Percentiles rank a stretch among this genome's conserved stretches.
Conservation (phyloP, 2,888 invertebrate genomes). For the Galerucella pusilla region DNA sequence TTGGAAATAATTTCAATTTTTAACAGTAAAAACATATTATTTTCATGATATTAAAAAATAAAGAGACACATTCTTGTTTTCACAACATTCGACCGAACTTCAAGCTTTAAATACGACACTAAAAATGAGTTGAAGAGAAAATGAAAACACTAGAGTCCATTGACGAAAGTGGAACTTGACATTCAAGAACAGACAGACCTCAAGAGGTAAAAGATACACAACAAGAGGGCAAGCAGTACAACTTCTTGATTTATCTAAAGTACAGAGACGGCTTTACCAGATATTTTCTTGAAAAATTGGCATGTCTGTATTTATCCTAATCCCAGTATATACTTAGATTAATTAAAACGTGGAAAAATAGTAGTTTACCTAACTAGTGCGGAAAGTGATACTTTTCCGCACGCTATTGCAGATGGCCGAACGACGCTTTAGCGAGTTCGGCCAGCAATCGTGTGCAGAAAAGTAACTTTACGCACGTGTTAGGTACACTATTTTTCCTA, state of each 20-base stretch:
- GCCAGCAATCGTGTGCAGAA: too few species aligned
- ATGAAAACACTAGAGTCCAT: conserved; percentile 1
- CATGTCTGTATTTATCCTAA: too few species aligned
- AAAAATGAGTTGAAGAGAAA: background rate
- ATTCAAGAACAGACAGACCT: background rate
- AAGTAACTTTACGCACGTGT: too few species aligned
- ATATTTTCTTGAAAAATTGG: background rate
- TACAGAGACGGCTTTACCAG: background rate
- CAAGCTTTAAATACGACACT: background rate
- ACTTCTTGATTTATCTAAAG: conserved; percentile 5
- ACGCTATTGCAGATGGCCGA: too few species aligned
- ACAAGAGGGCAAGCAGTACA: background rate
- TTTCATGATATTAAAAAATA: background rate
- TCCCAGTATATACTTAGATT: too few species aligned
- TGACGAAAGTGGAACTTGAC: background rate
- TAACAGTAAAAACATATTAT: too few species aligned
- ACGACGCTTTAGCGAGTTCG: too few species aligned
- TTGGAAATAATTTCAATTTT: too few species aligned
- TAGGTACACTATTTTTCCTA: too few species aligned
- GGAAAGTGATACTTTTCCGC: too few species aligned
- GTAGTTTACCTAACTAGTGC: too few species aligned
- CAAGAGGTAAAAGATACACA: conserved; percentile 12
- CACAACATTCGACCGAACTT: background rate
- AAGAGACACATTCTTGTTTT: background rate
- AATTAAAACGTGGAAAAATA: too few species aligned